A percentile compares a stretch with the other conserved stretches of the same genome.
Evolutionary conservation across 2,113 vertebrate genomes (phyloP).

Genomic region (Daphoenositta chrysoptera): DNA sequence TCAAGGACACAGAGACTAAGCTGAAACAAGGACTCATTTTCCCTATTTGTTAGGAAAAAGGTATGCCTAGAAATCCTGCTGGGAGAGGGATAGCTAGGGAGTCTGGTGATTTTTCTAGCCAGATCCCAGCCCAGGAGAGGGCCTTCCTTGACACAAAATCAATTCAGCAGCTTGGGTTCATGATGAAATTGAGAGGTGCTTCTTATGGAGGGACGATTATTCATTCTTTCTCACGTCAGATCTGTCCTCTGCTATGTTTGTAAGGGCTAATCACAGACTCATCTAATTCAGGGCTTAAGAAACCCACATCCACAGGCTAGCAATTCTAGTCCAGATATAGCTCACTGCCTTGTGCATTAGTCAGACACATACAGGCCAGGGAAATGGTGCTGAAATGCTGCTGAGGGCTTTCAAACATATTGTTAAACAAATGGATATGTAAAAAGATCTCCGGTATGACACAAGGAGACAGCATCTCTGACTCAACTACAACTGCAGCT

Average conservation of each 20-base stretch:
- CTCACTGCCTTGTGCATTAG: background rate
- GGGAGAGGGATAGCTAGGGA: background rate
- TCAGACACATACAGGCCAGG: background rate
- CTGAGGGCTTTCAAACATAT: background rate
- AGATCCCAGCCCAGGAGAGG: background rate
- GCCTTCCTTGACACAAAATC: background rate
- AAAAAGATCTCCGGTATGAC: constrained; percentile 10
- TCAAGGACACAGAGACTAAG: background rate
- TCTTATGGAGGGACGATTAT: background rate
- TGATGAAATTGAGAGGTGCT: background rate
- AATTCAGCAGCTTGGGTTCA: background rate
- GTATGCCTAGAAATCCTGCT: background rate
- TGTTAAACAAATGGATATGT: constrained; percentile 6
- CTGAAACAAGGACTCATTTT: background rate
- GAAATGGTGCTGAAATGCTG: background rate
- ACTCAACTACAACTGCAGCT: background rate
- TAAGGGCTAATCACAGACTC: background rate
- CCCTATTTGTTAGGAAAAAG: background rate
- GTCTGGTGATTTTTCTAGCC: background rate
- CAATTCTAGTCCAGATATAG: background rate
- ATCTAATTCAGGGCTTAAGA: background rate
- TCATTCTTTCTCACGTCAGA: background rate
- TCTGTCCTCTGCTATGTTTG: background rate
- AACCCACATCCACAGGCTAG: background rate
- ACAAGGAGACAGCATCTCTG: background rate